Percentiles rank a stretch among this genome's conserved stretches.
Conservation (phyloP, 2,113 vertebrate species). For the Typhlomys cinereus region DNA sequence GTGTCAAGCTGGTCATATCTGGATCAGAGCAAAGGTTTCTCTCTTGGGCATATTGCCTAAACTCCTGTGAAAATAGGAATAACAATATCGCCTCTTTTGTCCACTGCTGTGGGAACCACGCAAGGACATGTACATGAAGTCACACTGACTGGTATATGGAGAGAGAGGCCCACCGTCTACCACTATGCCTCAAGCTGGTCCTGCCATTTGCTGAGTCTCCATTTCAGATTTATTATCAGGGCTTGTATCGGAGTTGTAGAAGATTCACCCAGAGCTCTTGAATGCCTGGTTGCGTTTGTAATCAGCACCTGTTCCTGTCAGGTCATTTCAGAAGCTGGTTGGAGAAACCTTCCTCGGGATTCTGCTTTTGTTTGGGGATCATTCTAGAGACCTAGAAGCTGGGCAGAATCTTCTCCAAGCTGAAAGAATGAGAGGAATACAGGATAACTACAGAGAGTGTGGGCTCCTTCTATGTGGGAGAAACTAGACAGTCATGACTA, state of each 20-base stretch:
- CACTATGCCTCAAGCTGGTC: background rate
- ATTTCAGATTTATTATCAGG: background rate
- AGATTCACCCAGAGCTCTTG: background rate
- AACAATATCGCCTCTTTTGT: background rate
- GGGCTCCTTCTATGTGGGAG: background rate
- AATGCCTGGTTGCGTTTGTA: background rate
- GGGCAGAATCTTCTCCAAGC: background rate
- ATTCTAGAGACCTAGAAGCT: constrained; percentile 2
- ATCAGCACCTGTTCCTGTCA: background rate
- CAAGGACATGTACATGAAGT: background rate
- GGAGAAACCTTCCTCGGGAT: background rate
- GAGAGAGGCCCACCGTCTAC: background rate
- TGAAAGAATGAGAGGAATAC: background rate
- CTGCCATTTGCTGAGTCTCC: background rate
- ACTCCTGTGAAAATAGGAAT: background rate
- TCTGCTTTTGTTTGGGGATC: background rate
- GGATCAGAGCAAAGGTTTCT: background rate
- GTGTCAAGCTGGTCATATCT: background rate
- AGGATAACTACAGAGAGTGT: background rate
- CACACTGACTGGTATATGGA: background rate
- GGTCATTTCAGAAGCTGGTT: background rate
- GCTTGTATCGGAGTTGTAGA: background rate
- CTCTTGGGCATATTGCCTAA: background rate
- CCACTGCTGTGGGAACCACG: background rate
- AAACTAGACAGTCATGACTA: background rate